phyloP scores from a whole-genome alignment of 1,140 invertebrate genomes.

The Nebria ingens region DNA sequence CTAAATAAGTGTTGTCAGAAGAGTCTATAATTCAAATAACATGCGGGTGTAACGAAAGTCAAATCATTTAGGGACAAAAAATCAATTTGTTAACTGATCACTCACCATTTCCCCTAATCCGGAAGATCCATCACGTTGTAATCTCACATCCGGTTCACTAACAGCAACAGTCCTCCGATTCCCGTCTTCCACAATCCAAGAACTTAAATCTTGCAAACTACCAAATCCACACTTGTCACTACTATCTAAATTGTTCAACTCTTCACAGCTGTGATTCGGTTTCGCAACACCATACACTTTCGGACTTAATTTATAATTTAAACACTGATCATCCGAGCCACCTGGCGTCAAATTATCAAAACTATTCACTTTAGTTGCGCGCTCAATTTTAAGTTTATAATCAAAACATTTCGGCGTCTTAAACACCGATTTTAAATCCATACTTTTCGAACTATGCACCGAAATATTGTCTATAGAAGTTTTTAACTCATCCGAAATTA shows the following conservation, averaged over 20 bases:
- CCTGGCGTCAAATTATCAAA: conserved; percentile 24
- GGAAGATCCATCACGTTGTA: conserved; percentile 16
- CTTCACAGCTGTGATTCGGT: conserved; percentile 45
- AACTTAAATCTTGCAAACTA: conserved; percentile 30
- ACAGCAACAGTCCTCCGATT: conserved; percentile 21
- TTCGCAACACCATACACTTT: conserved; percentile 43
- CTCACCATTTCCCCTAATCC: neutral
- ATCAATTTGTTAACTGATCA: too few species aligned
- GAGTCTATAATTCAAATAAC: too few species aligned
- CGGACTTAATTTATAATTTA: conserved; percentile 42
- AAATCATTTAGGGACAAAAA: too few species aligned
- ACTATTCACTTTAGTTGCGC: conserved; percentile 24
- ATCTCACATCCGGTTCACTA: conserved; percentile 31
- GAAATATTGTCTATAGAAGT: conserved; percentile 41
- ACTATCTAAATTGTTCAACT: conserved; percentile 35
- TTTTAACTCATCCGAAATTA: conserved; percentile 20
- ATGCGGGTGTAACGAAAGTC: too few species aligned
- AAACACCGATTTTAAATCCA: conserved; percentile 32
- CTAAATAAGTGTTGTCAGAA: too few species aligned
- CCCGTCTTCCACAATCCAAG: conserved; percentile 16
- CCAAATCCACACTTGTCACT: conserved; percentile 27
- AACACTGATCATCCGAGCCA: conserved; percentile 17
- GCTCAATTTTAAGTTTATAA: conserved; percentile 20
- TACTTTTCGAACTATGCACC: conserved; percentile 41
- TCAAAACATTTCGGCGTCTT: conserved; percentile 26